phyloP scores from a whole-genome alignment of 1,140 invertebrate species.

The Phenacoccus solenopsis region DNA sequence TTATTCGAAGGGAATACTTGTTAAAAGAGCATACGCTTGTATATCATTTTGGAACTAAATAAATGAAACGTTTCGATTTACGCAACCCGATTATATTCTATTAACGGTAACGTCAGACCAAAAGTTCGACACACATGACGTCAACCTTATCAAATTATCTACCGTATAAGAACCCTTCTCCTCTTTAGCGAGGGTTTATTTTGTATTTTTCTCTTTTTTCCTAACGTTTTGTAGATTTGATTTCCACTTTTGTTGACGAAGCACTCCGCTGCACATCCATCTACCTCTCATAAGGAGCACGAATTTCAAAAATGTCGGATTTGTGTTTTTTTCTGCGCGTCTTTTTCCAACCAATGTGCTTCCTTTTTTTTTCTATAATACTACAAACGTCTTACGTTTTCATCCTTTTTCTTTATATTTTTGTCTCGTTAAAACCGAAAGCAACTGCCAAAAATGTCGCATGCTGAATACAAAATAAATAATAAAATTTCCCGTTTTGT shows the following conservation, averaged over 20 bases:
- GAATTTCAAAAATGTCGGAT: conserved; percentile 16
- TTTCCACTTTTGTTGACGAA: conserved; percentile 16
- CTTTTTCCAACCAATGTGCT: background rate
- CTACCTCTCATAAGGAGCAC: background rate
- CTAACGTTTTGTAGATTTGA: conserved; percentile 3
- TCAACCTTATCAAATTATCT: conserved; percentile 15
- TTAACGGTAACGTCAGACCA: background rate
- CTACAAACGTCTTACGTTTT: background rate
- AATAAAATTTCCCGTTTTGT: conserved; percentile 8
- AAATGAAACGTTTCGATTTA: background rate
- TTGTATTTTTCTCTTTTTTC: background rate
- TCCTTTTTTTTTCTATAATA: background rate
- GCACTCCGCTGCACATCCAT: background rate
- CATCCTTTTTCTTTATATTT: background rate
- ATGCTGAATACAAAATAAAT: conserved; percentile 6
- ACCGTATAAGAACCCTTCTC: background rate
- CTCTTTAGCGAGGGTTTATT: background rate
- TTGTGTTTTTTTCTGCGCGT: background rate
- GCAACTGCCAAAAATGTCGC: conserved; percentile 8
- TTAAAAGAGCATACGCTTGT: no score
- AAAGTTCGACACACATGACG: conserved; percentile 9
- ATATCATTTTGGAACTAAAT: no score
- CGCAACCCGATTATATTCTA: background rate
- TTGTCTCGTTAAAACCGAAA: conserved; percentile 12
- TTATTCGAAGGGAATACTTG: no score